A percentile compares a stretch with the other conserved stretches of the same genome.
Conservation (phyloP, 35 echinoderm and acorn worm genomes). For the Acanthaster planci region DNA sequence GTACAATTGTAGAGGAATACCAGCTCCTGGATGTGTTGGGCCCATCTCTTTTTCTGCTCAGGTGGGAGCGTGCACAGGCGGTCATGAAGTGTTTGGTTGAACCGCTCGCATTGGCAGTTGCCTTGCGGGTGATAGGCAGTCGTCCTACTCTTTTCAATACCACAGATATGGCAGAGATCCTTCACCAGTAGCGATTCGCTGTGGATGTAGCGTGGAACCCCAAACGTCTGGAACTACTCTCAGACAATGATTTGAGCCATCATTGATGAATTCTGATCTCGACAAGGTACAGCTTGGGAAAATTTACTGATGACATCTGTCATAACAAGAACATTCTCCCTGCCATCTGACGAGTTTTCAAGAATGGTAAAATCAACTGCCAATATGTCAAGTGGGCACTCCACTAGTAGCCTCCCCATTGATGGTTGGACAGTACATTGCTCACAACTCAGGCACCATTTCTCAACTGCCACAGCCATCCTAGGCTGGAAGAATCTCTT, state of each 20-base stretch:
- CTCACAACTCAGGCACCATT: slow-evolving; percentile 56
- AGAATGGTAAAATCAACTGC: slow-evolving; percentile 68
- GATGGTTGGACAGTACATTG: slow-evolving; percentile 29
- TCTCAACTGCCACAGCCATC: slow-evolving; percentile 43
- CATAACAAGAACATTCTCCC: slow-evolving; percentile 62
- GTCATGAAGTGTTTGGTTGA: slow-evolving; percentile 18
- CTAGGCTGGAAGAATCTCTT: slow-evolving; percentile 65
- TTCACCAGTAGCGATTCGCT: slow-evolving; percentile 7
- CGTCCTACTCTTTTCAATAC: slow-evolving; percentile 14
- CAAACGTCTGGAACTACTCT: slow-evolving; percentile 27
- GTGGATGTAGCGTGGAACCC: background rate
- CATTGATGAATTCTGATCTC: too few species aligned
- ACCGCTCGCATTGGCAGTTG: slow-evolving; percentile 10
- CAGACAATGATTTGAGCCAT: too few species aligned
- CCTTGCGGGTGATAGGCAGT: slow-evolving; percentile 26
- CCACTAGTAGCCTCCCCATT: slow-evolving; percentile 57
- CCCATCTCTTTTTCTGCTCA: slow-evolving; percentile 31
- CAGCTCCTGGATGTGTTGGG: slow-evolving; percentile 24
- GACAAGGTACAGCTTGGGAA: background rate
- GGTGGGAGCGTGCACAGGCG: slow-evolving; percentile 4
- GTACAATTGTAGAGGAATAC: slow-evolving; percentile 29
- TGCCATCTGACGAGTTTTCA: slow-evolving; percentile 44
- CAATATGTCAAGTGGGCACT: slow-evolving; percentile 50
- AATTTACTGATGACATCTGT: slow-evolving; percentile 77
- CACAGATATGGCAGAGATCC: slow-evolving; percentile 12